Base-by-base conservation (phyloP, 2,113 vertebrate species). In the Rhineura floridana region DNA sequence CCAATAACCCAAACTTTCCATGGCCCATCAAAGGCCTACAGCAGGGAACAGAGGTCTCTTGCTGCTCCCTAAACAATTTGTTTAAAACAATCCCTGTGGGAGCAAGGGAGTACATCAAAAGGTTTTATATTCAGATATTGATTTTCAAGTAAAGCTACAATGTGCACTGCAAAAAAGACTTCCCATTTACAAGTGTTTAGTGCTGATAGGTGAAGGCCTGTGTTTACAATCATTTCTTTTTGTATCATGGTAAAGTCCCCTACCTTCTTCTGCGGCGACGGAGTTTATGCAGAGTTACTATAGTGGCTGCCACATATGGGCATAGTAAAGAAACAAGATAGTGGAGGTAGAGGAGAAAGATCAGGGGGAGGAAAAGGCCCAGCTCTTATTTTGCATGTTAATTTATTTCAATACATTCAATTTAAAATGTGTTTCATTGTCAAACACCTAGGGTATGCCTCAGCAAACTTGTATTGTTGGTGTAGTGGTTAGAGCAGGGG, bases 201-300 rank as follows among this genome's bases (percentile, higher is more conserved):
- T 0, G 1, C 5, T 11, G 79, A 65, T 52, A 48, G 9, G 2
- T 36, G 48, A 78, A 59, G 79, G 7, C 4, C 0, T 0, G 17
- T 1, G 30, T 52, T 67, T 87, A 55, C 25, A 52, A 48, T 81
- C 0, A 0, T 91, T 92, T 79, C 11, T 87, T 84, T 42, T 63
- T 50, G 44, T 82, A 44, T 46, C 15, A 6, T 28, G 30, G 28
- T 33, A 12, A 8, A 42, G 62, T 1, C 0, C 65, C 2, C 7
- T 0, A 0, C n/a, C 12, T 42, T 52, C 7, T 82, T 55, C 28
- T 55, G 44, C 23, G 48, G 2, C 52, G 10, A 33, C 0, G 0
- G 88, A 77, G 4, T n/a, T 78, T 0, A 0, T 0, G 3, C n/a
- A 50, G 46, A 36, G 17, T 46, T 44, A 0, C 0, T 50, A 42